phyloP scores from a whole-genome alignment of 2,113 vertebrate genomes.

The Ammodytes dubius region DNA sequence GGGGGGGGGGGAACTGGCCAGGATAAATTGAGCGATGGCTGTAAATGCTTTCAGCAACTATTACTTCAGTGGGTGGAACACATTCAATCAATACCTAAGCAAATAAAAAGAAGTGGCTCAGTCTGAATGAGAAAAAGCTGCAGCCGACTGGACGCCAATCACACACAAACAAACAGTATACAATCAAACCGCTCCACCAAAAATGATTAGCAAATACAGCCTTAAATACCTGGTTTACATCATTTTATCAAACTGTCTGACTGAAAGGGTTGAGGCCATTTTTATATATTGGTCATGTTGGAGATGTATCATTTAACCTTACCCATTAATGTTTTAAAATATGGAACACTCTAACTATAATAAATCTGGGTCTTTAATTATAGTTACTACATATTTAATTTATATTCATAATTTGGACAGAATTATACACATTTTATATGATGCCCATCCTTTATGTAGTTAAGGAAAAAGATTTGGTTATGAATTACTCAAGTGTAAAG shows the following conservation, averaged over 20 bases:
- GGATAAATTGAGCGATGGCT: slow-evolving; percentile 79
- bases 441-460: background rate
- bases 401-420: background rate
- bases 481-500: background rate
- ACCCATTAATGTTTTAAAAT: background rate
- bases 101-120: slow-evolving; percentile 82
- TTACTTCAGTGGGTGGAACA: slow-evolving; percentile 84
- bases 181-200: background rate
- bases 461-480: background rate
- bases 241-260: background rate
- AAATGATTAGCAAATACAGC: background rate
- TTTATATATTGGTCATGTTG: background rate
- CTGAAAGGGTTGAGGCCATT: background rate
- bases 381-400: background rate
- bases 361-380: background rate
- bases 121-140: slow-evolving; percentile 76
- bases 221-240: background rate
- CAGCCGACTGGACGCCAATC: slow-evolving; percentile 54
- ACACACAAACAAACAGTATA: slow-evolving; percentile 61
- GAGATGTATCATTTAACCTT: background rate
- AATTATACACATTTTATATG: background rate
- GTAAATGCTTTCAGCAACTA: slow-evolving; percentile 86
- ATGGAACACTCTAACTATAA: background rate
- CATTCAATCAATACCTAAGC: slow-evolving; percentile 85
- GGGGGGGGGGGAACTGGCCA: slow-evolving; percentile 40